Evolutionary conservation across 2,888 invertebrate species (phyloP).

Genomic region (Euplexia lucipara): DNA sequence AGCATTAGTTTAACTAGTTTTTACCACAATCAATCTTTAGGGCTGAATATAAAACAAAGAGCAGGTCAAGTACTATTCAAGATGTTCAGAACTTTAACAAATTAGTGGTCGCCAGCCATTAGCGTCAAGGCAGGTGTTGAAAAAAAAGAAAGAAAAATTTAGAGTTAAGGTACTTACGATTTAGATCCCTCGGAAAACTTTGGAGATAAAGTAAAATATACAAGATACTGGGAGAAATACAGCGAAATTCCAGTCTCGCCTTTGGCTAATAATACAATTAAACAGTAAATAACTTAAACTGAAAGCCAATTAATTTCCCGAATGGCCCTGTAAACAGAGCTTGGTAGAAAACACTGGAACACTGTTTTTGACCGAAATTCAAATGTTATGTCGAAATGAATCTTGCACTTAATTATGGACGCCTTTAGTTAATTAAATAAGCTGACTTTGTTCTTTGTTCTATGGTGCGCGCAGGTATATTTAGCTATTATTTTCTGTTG

Average conservation of each 20-base stretch:
- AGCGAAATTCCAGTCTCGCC: constrained; percentile 18
- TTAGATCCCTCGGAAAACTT: constrained; percentile 29
- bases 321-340: constrained; percentile 54
- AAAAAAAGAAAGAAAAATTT: constrained; percentile 9
- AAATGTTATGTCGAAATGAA: constrained; percentile 38
- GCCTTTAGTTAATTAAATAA: constrained; percentile 46
- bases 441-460: constrained; percentile 11
- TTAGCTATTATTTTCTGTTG: constrained; percentile 10
- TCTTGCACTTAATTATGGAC: constrained; percentile 47
- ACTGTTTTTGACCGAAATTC: constrained; percentile 51
- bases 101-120: constrained; percentile 25
- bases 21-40: constrained; percentile 39
- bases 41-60: constrained; percentile 36
- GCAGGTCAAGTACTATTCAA: constrained; percentile 32
- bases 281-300: constrained; percentile 58
- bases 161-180: background rate
- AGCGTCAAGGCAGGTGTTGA: constrained; percentile 40
- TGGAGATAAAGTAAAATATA: constrained; percentile 23
- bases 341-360: constrained; percentile 29
- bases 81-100: constrained; percentile 25
- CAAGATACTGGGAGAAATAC: constrained; percentile 27
- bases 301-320: constrained; percentile 59
- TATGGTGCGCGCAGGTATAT: background rate
- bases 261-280: constrained; percentile 54
- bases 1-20: constrained; percentile 34